phyloP scores from a whole-genome alignment of 2,888 invertebrate genomes.

The Kryphioiulus occultus region DNA sequence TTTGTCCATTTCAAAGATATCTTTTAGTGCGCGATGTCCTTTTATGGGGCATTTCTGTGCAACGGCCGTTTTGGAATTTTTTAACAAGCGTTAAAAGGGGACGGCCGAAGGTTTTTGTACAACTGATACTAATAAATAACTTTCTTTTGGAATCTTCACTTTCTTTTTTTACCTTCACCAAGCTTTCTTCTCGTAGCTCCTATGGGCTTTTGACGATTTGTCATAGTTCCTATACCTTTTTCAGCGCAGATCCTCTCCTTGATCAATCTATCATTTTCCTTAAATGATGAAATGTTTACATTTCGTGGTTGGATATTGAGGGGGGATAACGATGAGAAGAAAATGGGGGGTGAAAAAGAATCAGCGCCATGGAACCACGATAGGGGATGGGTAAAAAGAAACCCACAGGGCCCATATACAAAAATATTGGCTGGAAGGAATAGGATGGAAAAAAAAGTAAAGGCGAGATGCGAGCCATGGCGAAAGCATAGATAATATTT shows the following conservation, averaged over 20 bases:
- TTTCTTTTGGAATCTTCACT: slow-evolving; percentile 39
- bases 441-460: neutral
- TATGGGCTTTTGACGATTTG: slow-evolving; percentile 24
- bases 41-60: slow-evolving; percentile 24
- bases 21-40: neutral
- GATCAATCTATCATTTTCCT: slow-evolving; percentile 31
- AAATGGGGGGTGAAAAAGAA: neutral
- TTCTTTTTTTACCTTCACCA: slow-evolving; percentile 1
- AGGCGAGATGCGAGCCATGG: slow-evolving; percentile 22
- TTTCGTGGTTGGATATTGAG: slow-evolving; percentile 27
- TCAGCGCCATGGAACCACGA: neutral
- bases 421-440: neutral
- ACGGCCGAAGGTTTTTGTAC: slow-evolving; percentile 19
- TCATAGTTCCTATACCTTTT: slow-evolving; percentile 35
- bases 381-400: neutral
- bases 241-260: slow-evolving; percentile 17
- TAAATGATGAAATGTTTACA: slow-evolving; percentile 36
- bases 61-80: neutral
- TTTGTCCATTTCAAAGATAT: slow-evolving; percentile 15
- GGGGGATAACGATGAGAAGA: slow-evolving; percentile 35
- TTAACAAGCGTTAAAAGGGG: slow-evolving; percentile 37
- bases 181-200: neutral
- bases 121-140: slow-evolving; percentile 39
- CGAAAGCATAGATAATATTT: slow-evolving; percentile 19
- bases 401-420: neutral